Percentiles rank a stretch among this genome's conserved stretches.
Evolutionary conservation across 2,113 vertebrate genomes (phyloP).

Genomic region (Oryzias melastigma): DNA sequence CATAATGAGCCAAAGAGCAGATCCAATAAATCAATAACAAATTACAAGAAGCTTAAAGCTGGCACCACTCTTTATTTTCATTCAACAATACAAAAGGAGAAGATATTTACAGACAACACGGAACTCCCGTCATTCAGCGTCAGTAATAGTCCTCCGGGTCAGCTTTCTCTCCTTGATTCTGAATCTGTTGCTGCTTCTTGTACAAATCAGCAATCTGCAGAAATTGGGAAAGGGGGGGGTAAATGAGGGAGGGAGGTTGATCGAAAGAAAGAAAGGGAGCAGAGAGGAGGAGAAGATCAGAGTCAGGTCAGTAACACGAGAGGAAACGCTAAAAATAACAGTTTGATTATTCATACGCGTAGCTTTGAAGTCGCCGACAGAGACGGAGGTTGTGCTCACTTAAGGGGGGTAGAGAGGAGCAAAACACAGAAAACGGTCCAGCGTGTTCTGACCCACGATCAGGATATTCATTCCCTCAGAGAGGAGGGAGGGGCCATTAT

Average conservation of each 20-base stretch:
- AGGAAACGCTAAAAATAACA: conserved; percentile 56
- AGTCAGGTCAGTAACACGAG: conserved; percentile 49
- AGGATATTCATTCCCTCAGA: neutral
- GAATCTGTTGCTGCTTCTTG: conserved; percentile 88
- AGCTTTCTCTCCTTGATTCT: conserved; percentile 81
- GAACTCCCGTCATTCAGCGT: conserved; percentile 33
- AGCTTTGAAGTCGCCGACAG: conserved; percentile 50
- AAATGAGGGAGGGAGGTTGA: conserved; percentile 3
- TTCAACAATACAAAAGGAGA: conserved; percentile 40
- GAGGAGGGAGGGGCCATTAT: neutral
- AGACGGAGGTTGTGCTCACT: conserved; percentile 39
- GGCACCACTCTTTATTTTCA: conserved; percentile 52
- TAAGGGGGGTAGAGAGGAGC: conserved; percentile 24
- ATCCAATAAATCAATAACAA: conserved; percentile 28
- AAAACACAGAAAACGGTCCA: conserved; percentile 8
- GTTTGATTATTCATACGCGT: conserved; percentile 55
- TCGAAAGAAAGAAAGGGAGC: conserved; percentile 1
- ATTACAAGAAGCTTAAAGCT: conserved; percentile 29
- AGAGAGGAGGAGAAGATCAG: conserved; percentile 24
- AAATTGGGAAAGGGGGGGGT: conserved; percentile 2
- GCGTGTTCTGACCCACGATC: neutral
- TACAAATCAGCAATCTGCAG: conserved; percentile 86
- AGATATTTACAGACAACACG: conserved; percentile 67
- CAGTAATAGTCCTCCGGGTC: conserved; percentile 84
- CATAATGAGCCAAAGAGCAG: neutral